Percentiles rank a stretch among this genome's conserved stretches.
Evolutionary conservation across 2,113 vertebrate genomes (phyloP).

Genomic region (Lynx canadensis): DNA sequence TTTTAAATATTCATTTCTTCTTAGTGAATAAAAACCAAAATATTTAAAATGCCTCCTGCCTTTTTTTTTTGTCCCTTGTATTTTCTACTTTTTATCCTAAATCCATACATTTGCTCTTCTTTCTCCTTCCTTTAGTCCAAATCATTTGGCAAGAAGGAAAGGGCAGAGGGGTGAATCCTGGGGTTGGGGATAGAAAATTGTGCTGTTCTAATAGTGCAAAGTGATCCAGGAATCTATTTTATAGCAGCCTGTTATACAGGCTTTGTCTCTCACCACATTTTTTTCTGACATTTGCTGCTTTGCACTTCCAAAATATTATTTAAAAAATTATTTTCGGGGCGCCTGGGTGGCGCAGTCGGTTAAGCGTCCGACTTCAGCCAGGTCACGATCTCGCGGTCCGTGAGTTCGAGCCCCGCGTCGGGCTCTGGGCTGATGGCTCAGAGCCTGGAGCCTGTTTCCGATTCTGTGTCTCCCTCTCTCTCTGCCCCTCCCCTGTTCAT

Average conservation of each 20-base stretch:
- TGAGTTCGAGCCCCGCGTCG: no score
- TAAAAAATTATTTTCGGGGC: not conserved
- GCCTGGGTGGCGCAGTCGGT: no score
- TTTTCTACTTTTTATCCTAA: not conserved
- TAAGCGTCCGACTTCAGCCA: no score
- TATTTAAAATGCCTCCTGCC: not conserved
- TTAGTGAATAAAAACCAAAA: not conserved
- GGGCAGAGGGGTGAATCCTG: fast-evolving
- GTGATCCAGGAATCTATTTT: not conserved
- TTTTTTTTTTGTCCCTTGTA: not conserved
- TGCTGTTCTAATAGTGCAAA: not conserved
- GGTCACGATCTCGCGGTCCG: no score
- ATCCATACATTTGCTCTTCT: not conserved
- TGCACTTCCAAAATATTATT: not conserved
- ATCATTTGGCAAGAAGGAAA: not conserved
- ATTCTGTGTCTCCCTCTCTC: no score
- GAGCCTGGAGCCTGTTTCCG: no score
- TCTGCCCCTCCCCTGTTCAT: no score
- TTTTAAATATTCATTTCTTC: not conserved
- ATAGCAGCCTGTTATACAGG: not conserved
- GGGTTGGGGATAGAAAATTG: not conserved
- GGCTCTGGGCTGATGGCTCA: no score
- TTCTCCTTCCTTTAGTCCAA: not conserved
- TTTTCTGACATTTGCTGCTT: not conserved
- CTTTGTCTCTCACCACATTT: not conserved